Evolutionary conservation across 2,113 vertebrate species (phyloP).

Genomic region (Syngnathus floridae): DNA sequence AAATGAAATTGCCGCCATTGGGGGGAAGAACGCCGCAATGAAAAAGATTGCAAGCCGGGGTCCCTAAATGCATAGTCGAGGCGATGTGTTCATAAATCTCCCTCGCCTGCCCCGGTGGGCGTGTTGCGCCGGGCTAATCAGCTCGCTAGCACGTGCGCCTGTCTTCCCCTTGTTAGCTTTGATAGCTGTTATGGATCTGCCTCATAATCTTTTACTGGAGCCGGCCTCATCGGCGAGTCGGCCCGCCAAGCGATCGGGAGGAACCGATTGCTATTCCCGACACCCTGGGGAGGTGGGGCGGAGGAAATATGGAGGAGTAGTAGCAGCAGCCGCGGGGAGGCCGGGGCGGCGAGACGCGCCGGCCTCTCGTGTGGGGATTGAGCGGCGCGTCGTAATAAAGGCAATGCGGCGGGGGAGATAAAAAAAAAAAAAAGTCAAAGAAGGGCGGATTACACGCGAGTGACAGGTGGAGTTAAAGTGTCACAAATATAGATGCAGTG

Average conservation of each 20-base stretch:
- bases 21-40: neutral
- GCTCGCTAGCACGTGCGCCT: neutral
- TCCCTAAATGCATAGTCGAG: neutral
- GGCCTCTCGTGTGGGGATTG: neutral
- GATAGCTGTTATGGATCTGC: conserved; percentile 47
- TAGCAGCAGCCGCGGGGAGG: neutral
- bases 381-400: conserved; percentile 3
- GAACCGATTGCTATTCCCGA: conserved; percentile 25
- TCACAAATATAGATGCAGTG: neutral
- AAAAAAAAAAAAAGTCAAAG: conserved; percentile 3
- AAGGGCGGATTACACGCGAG: conserved; percentile 1
- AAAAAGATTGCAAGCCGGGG: neutral
- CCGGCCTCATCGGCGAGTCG: conserved; percentile 7
- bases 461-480: conserved; percentile 15
- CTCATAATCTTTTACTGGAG: conserved; percentile 57
- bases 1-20: neutral
- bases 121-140: too few relatives aligned
- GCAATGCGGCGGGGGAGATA: neutral
- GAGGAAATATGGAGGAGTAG: neutral
- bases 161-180: conserved; percentile 44
- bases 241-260: conserved; percentile 26
- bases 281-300: neutral
- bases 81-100: neutral
- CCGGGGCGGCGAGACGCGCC: neutral
- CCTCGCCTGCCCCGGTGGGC: neutral